A percentile compares a stretch with the other conserved stretches of the same genome.
Evolutionary conservation across 2,888 invertebrate genomes (phyloP).

Genomic region (Euplexia lucipara): DNA sequence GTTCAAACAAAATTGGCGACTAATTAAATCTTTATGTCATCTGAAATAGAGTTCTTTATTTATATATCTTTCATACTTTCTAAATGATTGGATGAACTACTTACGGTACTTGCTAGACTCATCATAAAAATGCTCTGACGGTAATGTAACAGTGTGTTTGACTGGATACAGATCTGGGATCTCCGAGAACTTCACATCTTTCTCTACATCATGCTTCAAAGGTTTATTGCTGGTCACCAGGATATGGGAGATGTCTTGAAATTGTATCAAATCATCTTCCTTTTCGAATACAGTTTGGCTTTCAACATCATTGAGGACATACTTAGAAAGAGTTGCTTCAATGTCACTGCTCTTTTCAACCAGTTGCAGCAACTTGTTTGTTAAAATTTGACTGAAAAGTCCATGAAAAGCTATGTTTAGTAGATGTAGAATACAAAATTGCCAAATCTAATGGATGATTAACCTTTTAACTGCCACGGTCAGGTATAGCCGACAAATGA

Average conservation of each 20-base stretch:
- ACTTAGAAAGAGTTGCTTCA: conserved; percentile 89
- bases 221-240: conserved; percentile 92
- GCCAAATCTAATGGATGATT: too few species aligned
- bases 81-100: conserved; percentile 74
- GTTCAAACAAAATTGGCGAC: not conserved
- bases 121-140: conserved; percentile 92
- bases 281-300: conserved; percentile 91
- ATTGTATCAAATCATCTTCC: conserved; percentile 92
- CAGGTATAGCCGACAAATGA: too few species aligned
- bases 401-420: not conserved
- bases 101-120: conserved; percentile 93
- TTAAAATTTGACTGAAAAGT: conserved; percentile 92
- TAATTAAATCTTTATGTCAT: not conserved
- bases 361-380: conserved; percentile 92
- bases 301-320: conserved; percentile 91
- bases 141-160: conserved; percentile 93
- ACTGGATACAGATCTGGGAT: conserved; percentile 95
- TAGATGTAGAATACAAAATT: too few species aligned
- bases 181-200: conserved; percentile 87
- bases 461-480: too few species aligned
- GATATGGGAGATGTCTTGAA: conserved; percentile 92
- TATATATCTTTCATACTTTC: not conserved
- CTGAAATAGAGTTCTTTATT: not conserved
- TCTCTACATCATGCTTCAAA: conserved; percentile 89
- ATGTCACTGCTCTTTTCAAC: conserved; percentile 92